These are phyloP conservation scores for Smutsia temminckii DNA, from an alignment of 2,797 vertebrate species.

Conservation along the genomic window DNA sequence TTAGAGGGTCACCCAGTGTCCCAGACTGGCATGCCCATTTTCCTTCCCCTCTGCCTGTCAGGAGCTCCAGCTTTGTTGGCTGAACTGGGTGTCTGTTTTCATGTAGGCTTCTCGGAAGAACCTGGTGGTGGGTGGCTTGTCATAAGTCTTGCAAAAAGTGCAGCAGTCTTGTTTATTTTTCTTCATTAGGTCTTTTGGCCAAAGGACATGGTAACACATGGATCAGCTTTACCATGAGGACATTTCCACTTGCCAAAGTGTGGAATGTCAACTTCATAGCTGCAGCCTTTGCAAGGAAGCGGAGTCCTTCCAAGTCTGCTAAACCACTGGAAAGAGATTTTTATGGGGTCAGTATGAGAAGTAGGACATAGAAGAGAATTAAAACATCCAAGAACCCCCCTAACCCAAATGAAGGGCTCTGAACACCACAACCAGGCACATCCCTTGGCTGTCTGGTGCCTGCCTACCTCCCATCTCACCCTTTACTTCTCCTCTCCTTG, in stretches of 20 bases:
- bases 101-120: background rate
- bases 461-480: conserved; percentile 19
- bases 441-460: background rate
- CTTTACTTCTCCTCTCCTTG: too few species aligned
- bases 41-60: background rate
- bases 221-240: background rate
- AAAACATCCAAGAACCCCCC: background rate
- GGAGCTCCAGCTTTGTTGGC: background rate
- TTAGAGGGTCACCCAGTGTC: background rate
- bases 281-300: background rate
- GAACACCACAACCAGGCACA: background rate
- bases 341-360: background rate
- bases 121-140: background rate
- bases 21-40: background rate
- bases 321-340: background rate
- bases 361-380: background rate
- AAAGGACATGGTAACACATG: background rate
- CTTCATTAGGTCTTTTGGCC: background rate
- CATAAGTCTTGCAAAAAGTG: background rate
- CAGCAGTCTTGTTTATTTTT: background rate
- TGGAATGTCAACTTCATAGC: background rate
- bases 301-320: background rate
- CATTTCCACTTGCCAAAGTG: background rate
- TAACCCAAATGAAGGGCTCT: background rate
- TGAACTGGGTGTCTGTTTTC: background rate